Percentiles rank a stretch among this genome's conserved stretches.
Conservation (phyloP, 2,797 vertebrate genomes). For the Hozukius guyotensis region DNA sequence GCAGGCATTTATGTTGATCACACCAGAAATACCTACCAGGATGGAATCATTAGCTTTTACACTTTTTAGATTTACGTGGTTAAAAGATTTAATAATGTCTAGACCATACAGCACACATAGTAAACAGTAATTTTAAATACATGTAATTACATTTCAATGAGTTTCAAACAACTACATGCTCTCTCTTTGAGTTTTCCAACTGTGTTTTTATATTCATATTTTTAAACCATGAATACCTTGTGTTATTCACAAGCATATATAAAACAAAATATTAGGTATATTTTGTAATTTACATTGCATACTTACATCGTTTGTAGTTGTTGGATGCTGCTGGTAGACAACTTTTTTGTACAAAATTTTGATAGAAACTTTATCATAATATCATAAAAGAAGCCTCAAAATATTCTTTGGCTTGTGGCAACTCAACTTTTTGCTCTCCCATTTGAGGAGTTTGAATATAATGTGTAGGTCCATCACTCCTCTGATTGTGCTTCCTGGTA, state of each 20-base stretch:
- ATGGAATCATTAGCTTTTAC: not conserved
- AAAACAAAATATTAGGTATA: not conserved
- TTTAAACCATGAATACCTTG: not conserved
- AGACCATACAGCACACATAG: not conserved
- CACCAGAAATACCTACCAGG: not conserved
- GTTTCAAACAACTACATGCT: not conserved
- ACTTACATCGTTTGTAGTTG: slow-evolving; percentile 32
- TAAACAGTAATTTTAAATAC: not conserved
- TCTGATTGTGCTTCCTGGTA: slow-evolving; percentile 78
- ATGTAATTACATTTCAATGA: not conserved
- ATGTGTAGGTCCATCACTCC: slow-evolving; percentile 34
- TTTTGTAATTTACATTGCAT: not conserved
- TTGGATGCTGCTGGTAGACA: not conserved
- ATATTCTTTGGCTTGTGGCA: not conserved
- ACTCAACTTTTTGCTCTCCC: not conserved
- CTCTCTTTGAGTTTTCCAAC: not conserved
- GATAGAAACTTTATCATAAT: not conserved
- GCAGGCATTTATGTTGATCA: not conserved
- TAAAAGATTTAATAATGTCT: not conserved
- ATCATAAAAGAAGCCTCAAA: not conserved
- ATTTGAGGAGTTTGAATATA: not conserved
- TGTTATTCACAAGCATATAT: not conserved
- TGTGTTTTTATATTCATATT: not conserved
- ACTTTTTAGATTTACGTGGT: not conserved
- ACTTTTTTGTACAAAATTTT: not conserved